A percentile compares a stretch with the other conserved stretches of the same genome.
These are phyloP conservation scores for Aphelinus atriplicis DNA, from an alignment of 1,140 invertebrate species.

Conservation along the genomic window DNA sequence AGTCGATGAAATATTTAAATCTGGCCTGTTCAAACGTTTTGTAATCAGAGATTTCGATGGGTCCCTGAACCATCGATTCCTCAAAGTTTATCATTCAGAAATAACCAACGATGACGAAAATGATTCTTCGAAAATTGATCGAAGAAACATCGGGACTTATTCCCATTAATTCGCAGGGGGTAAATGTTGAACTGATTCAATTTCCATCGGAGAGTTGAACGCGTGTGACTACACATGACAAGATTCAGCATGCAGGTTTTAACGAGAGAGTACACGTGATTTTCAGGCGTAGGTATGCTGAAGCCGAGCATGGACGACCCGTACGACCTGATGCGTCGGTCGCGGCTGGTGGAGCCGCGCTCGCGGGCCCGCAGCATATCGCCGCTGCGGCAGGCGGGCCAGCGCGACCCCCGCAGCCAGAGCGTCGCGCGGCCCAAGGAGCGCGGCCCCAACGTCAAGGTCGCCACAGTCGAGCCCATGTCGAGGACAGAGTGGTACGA, in stretches of 20 bases:
- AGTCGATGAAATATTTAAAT: no score
- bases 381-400: conserved; percentile 62
- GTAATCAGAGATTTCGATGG: no score
- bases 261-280: not conserved
- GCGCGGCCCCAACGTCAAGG: not conserved
- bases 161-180: no score
- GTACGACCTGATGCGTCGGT: conserved; percentile 82
- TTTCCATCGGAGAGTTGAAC: not conserved
- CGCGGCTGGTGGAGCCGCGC: conserved; percentile 73
- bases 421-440: conserved; percentile 63
- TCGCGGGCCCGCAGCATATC: conserved; percentile 72
- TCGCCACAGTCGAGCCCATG: conserved; percentile 34
- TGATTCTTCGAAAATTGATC: no score
- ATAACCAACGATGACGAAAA: no score
- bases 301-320: conserved; percentile 69
- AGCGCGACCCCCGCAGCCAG: conserved; percentile 66
- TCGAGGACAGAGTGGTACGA: conserved; percentile 60
- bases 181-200: no score
- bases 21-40: no score
- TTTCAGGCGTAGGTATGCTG: conserved; percentile 53
- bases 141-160: no score
- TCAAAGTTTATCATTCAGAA: no score
- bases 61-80: no score
- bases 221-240: not conserved
- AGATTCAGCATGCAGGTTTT: not conserved